Base-by-base conservation (phyloP, 1,140 invertebrate species). In the Macrosteles quadrilineatus region DNA sequence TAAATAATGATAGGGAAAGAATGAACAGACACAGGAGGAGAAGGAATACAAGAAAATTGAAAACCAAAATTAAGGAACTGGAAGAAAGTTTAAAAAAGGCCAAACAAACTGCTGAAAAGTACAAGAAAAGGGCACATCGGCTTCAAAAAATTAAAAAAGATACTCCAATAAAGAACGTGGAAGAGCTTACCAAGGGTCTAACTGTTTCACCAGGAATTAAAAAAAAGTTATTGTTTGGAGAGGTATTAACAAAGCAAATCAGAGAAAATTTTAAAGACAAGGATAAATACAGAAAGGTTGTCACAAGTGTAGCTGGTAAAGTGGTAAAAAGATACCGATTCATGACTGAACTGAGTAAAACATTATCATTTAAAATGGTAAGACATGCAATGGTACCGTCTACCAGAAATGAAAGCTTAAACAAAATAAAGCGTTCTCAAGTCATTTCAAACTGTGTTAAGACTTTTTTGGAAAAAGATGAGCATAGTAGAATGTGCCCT, bases 401-500 rank as follows among this genome's bases (percentile, higher is more conserved):
- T 6, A 55, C 50, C 9, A 55, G 50, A 19, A 19, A 6, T 55
- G n/a, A n/a, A 55, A 55, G 23, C 6, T 55, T 55, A 55, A 55
- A 55, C 6, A 55, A 9, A 55, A 6, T 6, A n/a, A 55, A 23
- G 19, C 9, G 21, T 23, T 11, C 6, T 55, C 9, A 14, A 55
- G 14, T 11, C 6, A 19, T 55, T 11, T 55, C 6, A 55, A 12
- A 19, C 21, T n/a, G 23, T 55, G 19, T 11, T 11, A 23, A 6
- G 19, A 19, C 50, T 55, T 25, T 43, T 40, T 68, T 50, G 19
- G 65, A 68, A 71, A 31, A 23, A 25, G 70, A 71, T 19, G 47
- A 59, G 19, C n/a, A 43, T 23, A 67, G 59, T 27, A 68, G 66
- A 68, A 69, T 68, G 19, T 68, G 65, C 55, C 43, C 70, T 12